These are phyloP conservation scores for Batillaria attramentaria DNA, from an alignment of 1,140 invertebrate species.

Conservation along the genomic window DNA sequence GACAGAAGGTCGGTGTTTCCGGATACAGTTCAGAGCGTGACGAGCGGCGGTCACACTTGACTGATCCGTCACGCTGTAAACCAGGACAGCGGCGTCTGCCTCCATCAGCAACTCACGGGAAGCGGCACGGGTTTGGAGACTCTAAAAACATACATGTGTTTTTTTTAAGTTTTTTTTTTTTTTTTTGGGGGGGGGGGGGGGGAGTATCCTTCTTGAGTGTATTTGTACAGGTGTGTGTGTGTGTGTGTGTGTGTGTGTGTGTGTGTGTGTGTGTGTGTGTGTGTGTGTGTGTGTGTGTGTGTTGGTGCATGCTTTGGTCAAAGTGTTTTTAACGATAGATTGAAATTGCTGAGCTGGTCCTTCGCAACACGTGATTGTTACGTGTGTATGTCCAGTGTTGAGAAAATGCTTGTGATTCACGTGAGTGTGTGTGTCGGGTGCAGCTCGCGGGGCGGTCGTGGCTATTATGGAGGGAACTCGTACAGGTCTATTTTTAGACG, in stretches of 20 bases:
- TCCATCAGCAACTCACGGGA: slow-evolving; percentile 25
- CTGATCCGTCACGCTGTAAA: slow-evolving; percentile 33
- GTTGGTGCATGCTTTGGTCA: background rate
- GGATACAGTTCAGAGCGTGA: slow-evolving; percentile 23
- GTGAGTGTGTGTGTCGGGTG: background rate
- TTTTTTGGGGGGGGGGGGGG: background rate
- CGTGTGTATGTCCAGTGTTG: background rate
- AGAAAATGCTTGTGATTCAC: background rate
- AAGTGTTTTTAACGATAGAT: no score
- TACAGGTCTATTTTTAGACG: no score
- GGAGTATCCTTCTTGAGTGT: background rate
- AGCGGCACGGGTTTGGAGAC: slow-evolving; percentile 21
- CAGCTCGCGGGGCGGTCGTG: no score
- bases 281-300: background rate
- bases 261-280: background rate
- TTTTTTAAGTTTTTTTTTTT: background rate
- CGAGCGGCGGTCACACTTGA: slow-evolving; percentile 21
- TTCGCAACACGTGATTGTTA: background rate
- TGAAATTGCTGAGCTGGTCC: background rate
- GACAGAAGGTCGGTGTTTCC: slow-evolving; percentile 21
- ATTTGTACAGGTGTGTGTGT: background rate
- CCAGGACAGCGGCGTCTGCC: slow-evolving; percentile 22
- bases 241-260: background rate
- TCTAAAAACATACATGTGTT: background rate
- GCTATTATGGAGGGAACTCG: no score